Conservation (phyloP, 53 echinoderm and acorn worm genomes). For the Crossaster papposus region DNA sequence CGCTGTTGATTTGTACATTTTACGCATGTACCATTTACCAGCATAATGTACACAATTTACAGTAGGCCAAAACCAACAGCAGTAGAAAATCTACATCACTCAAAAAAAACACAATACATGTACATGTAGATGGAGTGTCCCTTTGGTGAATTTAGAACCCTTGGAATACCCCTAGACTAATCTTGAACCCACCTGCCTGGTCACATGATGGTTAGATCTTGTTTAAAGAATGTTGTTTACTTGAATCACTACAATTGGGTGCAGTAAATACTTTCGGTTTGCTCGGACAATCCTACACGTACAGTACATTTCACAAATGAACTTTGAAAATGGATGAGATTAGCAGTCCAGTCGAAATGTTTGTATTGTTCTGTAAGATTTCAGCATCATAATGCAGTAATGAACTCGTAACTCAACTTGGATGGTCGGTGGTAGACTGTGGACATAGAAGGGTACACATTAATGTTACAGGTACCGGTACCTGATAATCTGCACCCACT, state of each 20-base stretch:
- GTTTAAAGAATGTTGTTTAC: slow-evolving; percentile 1
- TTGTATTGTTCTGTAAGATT: not conserved
- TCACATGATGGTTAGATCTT: not conserved
- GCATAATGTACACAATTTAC: too few relatives aligned
- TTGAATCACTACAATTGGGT: not conserved
- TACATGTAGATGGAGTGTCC: not conserved
- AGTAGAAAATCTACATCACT: too few relatives aligned
- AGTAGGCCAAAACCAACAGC: too few relatives aligned
- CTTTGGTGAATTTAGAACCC: not conserved
- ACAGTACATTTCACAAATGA: not conserved
- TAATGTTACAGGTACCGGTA: not conserved
- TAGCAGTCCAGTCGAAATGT: slow-evolving; percentile 10
- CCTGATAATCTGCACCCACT: not conserved
- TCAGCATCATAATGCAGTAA: not conserved
- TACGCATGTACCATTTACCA: too few relatives aligned
- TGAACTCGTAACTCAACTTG: not conserved
- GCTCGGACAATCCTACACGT: not conserved
- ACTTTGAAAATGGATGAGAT: not conserved
- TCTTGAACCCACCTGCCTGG: not conserved
- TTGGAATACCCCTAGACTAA: not conserved
- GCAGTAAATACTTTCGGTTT: not conserved
- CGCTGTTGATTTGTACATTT: too few relatives aligned
- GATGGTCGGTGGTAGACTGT: not conserved
- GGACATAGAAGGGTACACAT: not conserved
- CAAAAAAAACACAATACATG: too few relatives aligned